Evolutionary conservation across 2,113 vertebrate species (phyloP).

Genomic region (Myxocyprinus asiaticus): DNA sequence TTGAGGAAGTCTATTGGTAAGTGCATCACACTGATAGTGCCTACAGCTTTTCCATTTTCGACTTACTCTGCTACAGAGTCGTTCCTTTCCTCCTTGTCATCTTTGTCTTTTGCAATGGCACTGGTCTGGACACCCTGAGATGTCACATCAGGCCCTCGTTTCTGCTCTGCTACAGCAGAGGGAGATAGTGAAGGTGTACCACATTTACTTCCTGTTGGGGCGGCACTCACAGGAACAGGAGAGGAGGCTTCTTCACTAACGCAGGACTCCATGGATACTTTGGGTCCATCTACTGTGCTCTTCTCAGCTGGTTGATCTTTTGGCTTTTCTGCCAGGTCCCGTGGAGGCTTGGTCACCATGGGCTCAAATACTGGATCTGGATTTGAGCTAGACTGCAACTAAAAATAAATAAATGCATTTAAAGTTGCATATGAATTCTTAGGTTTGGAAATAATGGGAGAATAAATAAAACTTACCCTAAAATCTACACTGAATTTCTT

Average conservation of each 20-base stretch:
- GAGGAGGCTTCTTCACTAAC: constrained; percentile 67
- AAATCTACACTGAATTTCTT: constrained; percentile 99
- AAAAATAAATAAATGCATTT: constrained; percentile 34
- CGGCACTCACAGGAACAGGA: constrained; percentile 47
- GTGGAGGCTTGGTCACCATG: background rate
- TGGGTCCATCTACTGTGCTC: constrained; percentile 70
- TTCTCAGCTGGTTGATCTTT: constrained; percentile 90
- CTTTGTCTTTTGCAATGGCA: constrained; percentile 80
- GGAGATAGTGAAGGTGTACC: constrained; percentile 84
- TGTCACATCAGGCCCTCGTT: constrained; percentile 90
- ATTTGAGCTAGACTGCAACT: constrained; percentile 94
- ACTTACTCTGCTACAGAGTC: constrained; percentile 93
- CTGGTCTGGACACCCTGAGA: constrained; percentile 95
- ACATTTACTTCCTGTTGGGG: constrained; percentile 83
- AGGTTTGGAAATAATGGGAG: background rate
- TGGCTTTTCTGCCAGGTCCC: constrained; percentile 87
- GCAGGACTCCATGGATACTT: constrained; percentile 76
- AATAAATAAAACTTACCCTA: constrained; percentile 82
- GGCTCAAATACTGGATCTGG: constrained; percentile 66
- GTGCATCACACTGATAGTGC: background rate
- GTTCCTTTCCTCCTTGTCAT: constrained; percentile 94
- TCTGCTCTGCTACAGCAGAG: constrained; percentile 81
- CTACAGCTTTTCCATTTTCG: background rate
- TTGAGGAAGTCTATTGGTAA: background rate
- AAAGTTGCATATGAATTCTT: too few species aligned